A percentile compares a stretch with the other conserved stretches of the same genome.
phyloP scores from a whole-genome alignment of 2,797 vertebrate genomes.

The Channa striata region DNA sequence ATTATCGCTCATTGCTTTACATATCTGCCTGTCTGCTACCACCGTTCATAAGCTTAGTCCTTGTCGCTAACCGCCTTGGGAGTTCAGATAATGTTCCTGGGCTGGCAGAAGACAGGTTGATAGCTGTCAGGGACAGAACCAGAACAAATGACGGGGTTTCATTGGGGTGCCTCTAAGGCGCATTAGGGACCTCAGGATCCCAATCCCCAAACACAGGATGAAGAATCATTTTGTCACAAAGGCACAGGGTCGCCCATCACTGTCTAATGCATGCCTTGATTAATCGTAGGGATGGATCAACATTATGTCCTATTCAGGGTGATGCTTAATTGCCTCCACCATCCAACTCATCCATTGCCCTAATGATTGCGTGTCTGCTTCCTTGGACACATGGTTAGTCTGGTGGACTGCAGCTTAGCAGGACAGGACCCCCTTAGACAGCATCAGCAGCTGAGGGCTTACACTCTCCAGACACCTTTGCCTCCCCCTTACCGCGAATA shows the following conservation, averaged over 20 bases:
- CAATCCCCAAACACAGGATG: constrained; percentile 92
- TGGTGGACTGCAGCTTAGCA: constrained; percentile 69
- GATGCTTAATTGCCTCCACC: constrained; percentile 94
- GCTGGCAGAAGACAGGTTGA: constrained; percentile 97
- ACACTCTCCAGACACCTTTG: constrained; percentile 76
- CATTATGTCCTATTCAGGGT: constrained; percentile 97
- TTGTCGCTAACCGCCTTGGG: constrained; percentile 91
- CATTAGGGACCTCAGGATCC: constrained; percentile 95
- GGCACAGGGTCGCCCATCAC: constrained; percentile 96
- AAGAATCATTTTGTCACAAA: constrained; percentile 99
- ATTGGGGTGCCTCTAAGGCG: constrained; percentile 96
- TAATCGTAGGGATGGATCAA: constrained; percentile 99
- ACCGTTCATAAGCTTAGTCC: constrained; percentile 93
- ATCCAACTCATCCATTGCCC: constrained; percentile 94
- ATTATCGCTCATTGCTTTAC: constrained; percentile 93
- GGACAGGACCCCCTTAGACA: constrained; percentile 67
- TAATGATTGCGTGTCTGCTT: constrained; percentile 94
- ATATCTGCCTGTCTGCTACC: constrained; percentile 93
- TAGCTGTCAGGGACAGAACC: constrained; percentile 95
- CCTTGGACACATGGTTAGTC: constrained; percentile 91
- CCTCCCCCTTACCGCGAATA: constrained; percentile 86
- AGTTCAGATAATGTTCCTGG: constrained; percentile 98
- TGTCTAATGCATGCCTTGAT: constrained; percentile 99
- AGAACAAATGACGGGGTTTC: constrained; percentile 98
- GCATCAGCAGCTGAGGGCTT: constrained; percentile 62